Percentiles rank a stretch among this genome's conserved stretches.
phyloP scores from a whole-genome alignment of 2,113 vertebrate species.

The Emydura subglobosa region DNA sequence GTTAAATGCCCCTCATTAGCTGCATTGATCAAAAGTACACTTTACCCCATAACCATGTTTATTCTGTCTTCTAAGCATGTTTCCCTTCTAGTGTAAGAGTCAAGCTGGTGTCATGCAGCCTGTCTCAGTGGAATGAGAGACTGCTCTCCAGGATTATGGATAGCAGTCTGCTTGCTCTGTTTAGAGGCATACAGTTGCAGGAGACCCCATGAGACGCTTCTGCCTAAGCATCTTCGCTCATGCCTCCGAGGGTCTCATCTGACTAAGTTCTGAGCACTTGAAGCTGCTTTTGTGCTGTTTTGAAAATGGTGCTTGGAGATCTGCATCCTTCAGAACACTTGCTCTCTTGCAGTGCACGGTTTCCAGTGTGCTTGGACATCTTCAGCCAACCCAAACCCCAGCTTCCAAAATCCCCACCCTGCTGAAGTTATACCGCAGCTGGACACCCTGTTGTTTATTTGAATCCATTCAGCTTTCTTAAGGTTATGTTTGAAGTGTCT shows the following conservation, averaged over 20 bases:
- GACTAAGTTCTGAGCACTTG: background rate
- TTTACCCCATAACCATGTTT: background rate
- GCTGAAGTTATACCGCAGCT: background rate
- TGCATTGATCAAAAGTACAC: background rate
- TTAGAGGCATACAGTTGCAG: background rate
- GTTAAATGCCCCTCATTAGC: background rate
- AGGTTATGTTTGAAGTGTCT: background rate
- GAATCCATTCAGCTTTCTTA: background rate
- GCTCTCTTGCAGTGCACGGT: background rate
- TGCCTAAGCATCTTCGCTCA: background rate
- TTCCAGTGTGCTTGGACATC: background rate
- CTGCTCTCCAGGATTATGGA: background rate
- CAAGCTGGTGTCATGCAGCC: background rate
- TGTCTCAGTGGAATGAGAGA: background rate
- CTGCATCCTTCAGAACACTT: background rate
- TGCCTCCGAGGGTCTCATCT: background rate
- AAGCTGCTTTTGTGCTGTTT: background rate
- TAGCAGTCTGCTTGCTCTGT: background rate
- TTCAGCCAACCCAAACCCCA: background rate
- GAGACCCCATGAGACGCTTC: background rate
- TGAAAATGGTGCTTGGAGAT: background rate
- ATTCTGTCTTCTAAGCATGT: background rate
- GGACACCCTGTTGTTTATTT: background rate
- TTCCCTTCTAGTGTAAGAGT: background rate
- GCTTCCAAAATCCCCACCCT: background rate